Base-by-base conservation (phyloP, 2,797 vertebrate species). In the Rhabdomys pumilio region DNA sequence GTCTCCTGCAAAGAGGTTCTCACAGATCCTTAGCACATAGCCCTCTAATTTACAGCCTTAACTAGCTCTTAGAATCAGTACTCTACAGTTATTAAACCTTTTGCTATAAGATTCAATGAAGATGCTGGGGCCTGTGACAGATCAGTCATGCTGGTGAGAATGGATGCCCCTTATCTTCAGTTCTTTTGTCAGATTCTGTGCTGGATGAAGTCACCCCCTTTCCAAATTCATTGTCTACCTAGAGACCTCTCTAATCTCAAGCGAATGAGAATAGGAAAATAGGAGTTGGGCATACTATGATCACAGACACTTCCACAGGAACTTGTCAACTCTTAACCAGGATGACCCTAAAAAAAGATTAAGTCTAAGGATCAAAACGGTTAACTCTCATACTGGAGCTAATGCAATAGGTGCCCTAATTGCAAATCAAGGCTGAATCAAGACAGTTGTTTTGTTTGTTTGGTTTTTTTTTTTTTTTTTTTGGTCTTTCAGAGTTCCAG, bases 401-500 rank as follows among this genome's bases (percentile, higher is more conserved):
- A 65, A 59, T n/a, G 59, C 69, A 80, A 34, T 83, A 12, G 50
- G 73, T 95, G 24, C 24, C 13, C 26, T 85, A 44, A 65, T 47
- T 90, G 89, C 1, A 84, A 85, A 67, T 80, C 26, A 50, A 69
- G 41, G 79, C 10, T 13, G 79, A 76, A 94, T 75, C 38, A 86
- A 96, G 53, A 91, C n/a, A 57, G 20, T 75, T 6, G 44, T 44
- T 5, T 79, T 79, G 11, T 65, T 65, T 29, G 11, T 12, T 63
- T 63, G 24, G 20, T 59, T 31, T 4, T 65, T 65, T 34, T 14
- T 17, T 69, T 69, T n/a, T 67, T 67, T 31, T 69, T 69, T 41
- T 73, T 73, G n/a, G 15, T 69, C 31, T n/a, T 69, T 93, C 10
- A 72, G 80, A 91, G 34, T 93, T 93, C 20, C 44, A 89, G 38